These are phyloP conservation scores for Hydriomena furcata DNA, from an alignment of 2,888 invertebrate genomes.

Conservation along the genomic window DNA sequence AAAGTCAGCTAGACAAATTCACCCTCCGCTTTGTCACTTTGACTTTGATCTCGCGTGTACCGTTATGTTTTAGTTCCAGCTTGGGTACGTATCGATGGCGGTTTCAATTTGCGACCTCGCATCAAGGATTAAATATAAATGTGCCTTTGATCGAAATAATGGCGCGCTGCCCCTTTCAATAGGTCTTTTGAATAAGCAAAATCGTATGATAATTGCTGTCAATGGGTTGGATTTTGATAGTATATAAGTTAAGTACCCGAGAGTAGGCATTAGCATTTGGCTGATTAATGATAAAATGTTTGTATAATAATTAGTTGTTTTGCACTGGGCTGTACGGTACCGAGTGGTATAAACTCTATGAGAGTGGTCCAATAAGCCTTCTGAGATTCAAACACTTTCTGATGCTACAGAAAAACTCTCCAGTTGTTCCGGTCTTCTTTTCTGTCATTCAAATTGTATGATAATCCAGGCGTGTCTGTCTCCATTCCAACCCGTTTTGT, in stretches of 20 bases:
- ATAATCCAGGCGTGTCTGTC: conserved; percentile 20
- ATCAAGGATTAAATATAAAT: conserved; percentile 55
- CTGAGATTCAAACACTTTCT: not conserved
- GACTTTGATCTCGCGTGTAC: conserved; percentile 71
- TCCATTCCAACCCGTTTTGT: conserved; percentile 10
- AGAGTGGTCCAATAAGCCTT: not conserved
- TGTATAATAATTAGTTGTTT: too few species aligned
- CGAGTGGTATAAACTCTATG: too few species aligned
- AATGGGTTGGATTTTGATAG: conserved; percentile 2
- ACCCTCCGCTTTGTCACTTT: conserved; percentile 77
- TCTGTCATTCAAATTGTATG: conserved; percentile 26
- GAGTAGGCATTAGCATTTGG: not conserved
- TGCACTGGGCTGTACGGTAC: too few species aligned
- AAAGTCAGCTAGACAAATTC: conserved; percentile 73
- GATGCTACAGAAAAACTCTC: not conserved
- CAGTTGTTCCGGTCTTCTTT: conserved; percentile 9
- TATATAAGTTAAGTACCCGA: not conserved
- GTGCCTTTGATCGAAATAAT: conserved; percentile 31
- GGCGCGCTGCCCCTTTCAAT: conserved; percentile 21
- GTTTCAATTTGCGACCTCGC: conserved; percentile 61
- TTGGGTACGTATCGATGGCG: conserved; percentile 59
- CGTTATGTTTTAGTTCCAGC: conserved; percentile 70
- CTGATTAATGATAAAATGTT: too few species aligned
- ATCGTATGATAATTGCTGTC: conserved; percentile 14
- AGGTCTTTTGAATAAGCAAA: conserved; percentile 20